Conservation (phyloP, 2,797 vertebrate species). For the Sebastes reedi region DNA sequence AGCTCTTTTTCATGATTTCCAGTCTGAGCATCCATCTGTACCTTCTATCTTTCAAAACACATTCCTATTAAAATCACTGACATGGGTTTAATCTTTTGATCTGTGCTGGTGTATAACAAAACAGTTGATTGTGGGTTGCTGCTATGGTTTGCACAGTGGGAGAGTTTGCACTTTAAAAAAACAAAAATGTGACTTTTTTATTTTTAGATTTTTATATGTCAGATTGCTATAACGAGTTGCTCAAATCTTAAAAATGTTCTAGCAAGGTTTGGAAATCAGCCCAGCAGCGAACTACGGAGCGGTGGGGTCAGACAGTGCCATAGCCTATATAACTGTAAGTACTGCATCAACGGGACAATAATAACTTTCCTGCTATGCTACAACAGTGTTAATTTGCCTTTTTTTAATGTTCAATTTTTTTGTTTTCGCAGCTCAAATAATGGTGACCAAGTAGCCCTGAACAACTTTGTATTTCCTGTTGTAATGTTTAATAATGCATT, state of each 20-base stretch:
- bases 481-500: rapidly evolving
- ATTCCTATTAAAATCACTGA: slow-evolving; percentile 11
- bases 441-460: background rate
- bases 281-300: slow-evolving; percentile 47
- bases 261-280: slow-evolving; percentile 50
- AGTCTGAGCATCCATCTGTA: background rate
- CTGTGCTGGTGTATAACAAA: background rate
- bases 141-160: slow-evolving; percentile 3
- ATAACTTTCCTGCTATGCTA: background rate
- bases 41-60: background rate
- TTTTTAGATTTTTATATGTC: background rate
- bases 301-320: slow-evolving; percentile 50
- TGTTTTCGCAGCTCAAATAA: slow-evolving; percentile 60
- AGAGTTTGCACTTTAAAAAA: slow-evolving; percentile 30
- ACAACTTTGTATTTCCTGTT: background rate
- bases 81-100: background rate
- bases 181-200: background rate
- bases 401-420: background rate
- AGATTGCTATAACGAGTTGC: background rate
- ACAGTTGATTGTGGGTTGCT: background rate
- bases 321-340: slow-evolving; percentile 80
- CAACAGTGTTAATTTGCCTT: background rate
- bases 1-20: slow-evolving; percentile 1
- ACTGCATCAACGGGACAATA: background rate
- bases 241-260: slow-evolving; percentile 48